Base-by-base conservation (phyloP, 2,797 vertebrate genomes). In the Lagorchestes hirsutus region DNA sequence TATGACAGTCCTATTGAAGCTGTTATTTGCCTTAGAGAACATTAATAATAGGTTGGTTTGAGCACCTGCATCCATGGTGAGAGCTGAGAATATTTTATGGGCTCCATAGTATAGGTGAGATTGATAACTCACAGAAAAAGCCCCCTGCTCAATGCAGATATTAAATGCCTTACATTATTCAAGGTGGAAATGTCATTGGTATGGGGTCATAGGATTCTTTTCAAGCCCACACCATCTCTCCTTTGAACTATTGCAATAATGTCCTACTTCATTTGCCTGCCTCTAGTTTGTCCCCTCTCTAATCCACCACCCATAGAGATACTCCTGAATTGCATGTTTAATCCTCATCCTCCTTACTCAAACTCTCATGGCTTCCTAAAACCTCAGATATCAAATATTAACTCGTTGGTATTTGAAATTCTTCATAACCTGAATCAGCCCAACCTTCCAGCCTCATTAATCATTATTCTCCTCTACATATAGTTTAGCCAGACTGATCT, bases 81-180 rank as follows among this genome's bases (percentile, higher is more conserved):
- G n/a, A 27, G 11, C 57, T 54, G 40, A 16, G 87, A 56, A 31
- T 2, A 1, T 34, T 55, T 74, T 22, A 3, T 29, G 0, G 34
- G 5, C 16, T 46, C 90, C 10, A 34, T 1, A 9, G 13, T 3
- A 5, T 28, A 16, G 2, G 4, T 54, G 40, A 3, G 0, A 0
- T 4, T 0, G 2, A 50, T 12, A 0, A 3, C 4, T 5, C 50
- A 27, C 4, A 16, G 31, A 9, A 46, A 0, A 0, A 3, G 11
- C 0, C 8, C 1, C 55, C 4, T 40, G 1, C 0, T 34, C 18
- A 11, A 12, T 13, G 12, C 0, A 1, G 31, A 52, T 1, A 11
- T 54, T 9, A 27, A 9, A 5, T 3, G 55, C 90, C 58, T 16
- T 4, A 9, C 8, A 56, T 90, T 1, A 11, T 22, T 31, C 40